Base-by-base conservation (phyloP, 2,113 vertebrate species). In the Anolis carolinensis region DNA sequence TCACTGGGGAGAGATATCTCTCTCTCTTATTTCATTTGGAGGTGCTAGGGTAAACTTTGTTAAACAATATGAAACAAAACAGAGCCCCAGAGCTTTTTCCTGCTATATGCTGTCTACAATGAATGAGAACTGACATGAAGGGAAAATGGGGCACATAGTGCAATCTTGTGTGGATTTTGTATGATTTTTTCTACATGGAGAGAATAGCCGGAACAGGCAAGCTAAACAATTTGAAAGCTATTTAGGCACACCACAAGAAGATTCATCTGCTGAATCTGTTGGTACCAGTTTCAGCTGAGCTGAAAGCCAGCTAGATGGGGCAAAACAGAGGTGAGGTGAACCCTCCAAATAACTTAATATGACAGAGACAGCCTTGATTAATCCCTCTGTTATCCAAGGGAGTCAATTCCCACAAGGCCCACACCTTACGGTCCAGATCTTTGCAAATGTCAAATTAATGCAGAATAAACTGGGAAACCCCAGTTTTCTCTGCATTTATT, bases 31-130 rank as follows among this genome's bases (percentile, higher is more conserved):
- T 63, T 10, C 30, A 75, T 27, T 76, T 89, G 11, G 32, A 87
- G 84, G 93, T 90, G 48, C 73, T 0, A 27, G 86, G 82, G 71
- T 78, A 90, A 91, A 75, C 7, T 88, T 92, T 87, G 62, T 34
- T 89, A 87, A 92, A 92, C 77, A 88, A 72, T 39, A 87, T 81
- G 50, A 7, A 86, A 76, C 85, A 63, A 67, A 67, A 32, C 65
- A 16, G 76, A 36, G 25, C 20, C 81, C 95, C 36, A 78, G 30
- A 84, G 71, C 50, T 10, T 18, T 81, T 4, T 27, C 68, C 27
- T 82, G 27, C 44, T 30, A 82, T n/a, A 52, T 39, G 30, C n/a
- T 83, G 83, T 9, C 75, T 92, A 79, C 80, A 78, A 52, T 89
- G 75, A 92, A 91, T 93, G 90, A 1, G 71, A 90, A 83, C 23